phyloP scores from a whole-genome alignment of 2,888 invertebrate species.

The Ennomos fuscantarius region DNA sequence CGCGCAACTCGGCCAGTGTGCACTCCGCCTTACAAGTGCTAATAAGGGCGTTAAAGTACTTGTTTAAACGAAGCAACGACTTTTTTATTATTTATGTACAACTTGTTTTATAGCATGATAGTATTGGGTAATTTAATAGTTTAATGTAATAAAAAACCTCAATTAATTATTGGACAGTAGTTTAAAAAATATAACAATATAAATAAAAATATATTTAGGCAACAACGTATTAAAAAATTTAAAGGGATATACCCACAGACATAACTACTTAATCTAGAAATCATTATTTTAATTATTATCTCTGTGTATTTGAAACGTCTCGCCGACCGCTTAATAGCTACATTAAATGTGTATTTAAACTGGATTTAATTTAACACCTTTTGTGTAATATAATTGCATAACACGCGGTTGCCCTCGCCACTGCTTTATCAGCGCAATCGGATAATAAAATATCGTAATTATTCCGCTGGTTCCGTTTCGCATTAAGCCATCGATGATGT shows the following conservation, averaged over 20 bases:
- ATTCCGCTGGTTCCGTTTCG: conserved; percentile 22
- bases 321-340: conserved; percentile 49
- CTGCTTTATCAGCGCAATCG: conserved; percentile 23
- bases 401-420: conserved; percentile 39
- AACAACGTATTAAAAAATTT: no score
- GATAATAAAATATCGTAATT: conserved; percentile 28
- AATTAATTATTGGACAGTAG: no score
- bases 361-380: conserved; percentile 52
- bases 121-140: no score
- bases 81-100: conserved; percentile 5
- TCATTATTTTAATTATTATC: no score
- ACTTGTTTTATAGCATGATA: not conserved
- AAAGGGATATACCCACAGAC: no score
- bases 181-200: no score
- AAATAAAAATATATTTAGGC: no score
- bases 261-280: no score
- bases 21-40: conserved; percentile 32
- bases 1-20: conserved; percentile 27
- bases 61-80: conserved; percentile 7
- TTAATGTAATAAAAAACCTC: no score
- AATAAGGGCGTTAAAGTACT: conserved; percentile 28
- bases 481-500: conserved; percentile 27
- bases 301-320: not conserved
- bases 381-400: conserved; percentile 54
- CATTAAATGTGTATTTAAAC: conserved; percentile 49